Percentiles rank a stretch among this genome's conserved stretches.
Conservation (phyloP, 2,888 invertebrate genomes). For the Aphodius sticticus region DNA sequence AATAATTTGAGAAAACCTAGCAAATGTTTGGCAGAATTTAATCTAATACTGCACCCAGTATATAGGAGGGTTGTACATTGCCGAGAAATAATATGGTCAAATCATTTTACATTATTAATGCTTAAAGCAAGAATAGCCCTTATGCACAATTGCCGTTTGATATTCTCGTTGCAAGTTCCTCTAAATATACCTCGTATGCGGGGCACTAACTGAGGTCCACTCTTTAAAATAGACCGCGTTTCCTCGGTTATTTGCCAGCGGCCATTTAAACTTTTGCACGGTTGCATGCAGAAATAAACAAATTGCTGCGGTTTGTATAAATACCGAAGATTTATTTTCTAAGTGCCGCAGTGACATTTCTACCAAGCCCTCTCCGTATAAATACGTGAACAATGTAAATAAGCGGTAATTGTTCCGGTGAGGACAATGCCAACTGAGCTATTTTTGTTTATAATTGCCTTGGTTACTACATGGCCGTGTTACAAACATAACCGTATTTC, state of each 20-base stretch:
- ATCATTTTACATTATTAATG: no score
- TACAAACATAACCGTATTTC: neutral
- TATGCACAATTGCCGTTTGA: neutral
- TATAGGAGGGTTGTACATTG: no score
- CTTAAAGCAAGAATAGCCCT: no score
- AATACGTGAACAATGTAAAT: conserved; percentile 16
- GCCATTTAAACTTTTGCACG: neutral
- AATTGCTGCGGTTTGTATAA: neutral
- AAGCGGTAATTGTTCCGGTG: conserved; percentile 22
- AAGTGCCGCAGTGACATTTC: neutral
- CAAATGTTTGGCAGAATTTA: no score
- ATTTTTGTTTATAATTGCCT: conserved; percentile 18
- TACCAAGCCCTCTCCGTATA: neutral
- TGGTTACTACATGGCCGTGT: neutral
- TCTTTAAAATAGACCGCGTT: neutral
- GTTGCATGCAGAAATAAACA: neutral
- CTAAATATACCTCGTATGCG: neutral
- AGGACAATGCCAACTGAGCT: conserved; percentile 5
- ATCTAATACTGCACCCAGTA: no score
- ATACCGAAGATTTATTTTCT: neutral
- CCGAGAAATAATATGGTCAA: no score
- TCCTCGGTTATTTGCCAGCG: neutral
- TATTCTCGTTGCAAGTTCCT: neutral
- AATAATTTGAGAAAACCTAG: no score
- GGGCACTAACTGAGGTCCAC: neutral